Evolutionary conservation across 2,888 invertebrate species (phyloP).

Genomic region (Synergus japonicus): DNA sequence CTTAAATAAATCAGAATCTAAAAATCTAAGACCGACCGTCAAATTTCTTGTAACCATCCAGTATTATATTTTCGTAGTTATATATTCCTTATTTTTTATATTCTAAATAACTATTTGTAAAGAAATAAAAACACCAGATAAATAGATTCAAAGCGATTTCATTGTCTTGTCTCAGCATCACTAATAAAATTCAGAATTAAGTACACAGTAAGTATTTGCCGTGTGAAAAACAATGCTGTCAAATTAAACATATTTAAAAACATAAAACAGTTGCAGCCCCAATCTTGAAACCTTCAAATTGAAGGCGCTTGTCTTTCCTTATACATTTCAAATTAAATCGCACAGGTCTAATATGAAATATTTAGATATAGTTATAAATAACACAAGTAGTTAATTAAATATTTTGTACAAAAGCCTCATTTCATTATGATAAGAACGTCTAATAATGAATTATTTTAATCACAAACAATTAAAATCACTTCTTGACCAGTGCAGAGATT

Average conservation of each 20-base stretch:
- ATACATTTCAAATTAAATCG: not conserved
- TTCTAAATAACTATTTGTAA: not conserved
- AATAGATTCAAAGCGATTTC: conserved; percentile 26
- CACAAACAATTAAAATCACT: not conserved
- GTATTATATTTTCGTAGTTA: conserved; percentile 9
- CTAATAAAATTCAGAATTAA: conserved; percentile 11
- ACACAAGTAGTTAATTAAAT: conserved; percentile 48
- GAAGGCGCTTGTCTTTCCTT: not conserved
- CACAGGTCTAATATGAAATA: not conserved
- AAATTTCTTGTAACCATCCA: not conserved
- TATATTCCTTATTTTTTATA: not conserved
- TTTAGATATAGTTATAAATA: not conserved
- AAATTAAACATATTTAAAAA: not conserved
- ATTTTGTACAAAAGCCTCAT: conserved; percentile 48
- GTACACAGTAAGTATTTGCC: conserved; percentile 14
- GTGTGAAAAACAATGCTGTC: not conserved
- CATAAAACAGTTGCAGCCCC: not conserved
- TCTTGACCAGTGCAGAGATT: conserved; percentile 9
- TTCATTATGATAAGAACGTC: not conserved
- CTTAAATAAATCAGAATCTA: not conserved
- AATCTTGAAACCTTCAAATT: not conserved
- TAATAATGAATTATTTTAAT: not conserved
- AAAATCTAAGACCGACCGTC: not conserved
- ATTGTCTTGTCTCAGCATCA: conserved; percentile 24
- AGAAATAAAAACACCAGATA: conserved; percentile 4